Conservation (phyloP, 2,113 vertebrate genomes). For the Erinaceus europaeus region DNA sequence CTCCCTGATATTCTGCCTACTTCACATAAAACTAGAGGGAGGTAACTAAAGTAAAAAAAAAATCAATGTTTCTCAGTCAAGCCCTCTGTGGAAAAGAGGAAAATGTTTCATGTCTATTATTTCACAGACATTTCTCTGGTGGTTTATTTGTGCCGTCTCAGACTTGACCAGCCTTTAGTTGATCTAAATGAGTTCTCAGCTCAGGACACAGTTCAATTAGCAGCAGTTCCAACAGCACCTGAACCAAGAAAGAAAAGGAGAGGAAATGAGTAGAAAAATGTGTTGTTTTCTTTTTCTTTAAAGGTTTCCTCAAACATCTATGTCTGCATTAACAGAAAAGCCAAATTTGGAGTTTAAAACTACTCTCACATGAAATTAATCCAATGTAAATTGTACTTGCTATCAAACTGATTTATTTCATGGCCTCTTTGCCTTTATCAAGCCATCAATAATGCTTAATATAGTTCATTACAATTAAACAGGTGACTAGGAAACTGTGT, state of each 20-base stretch:
- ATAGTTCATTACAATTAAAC: background rate
- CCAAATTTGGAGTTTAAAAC: background rate
- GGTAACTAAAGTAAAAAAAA: constrained; percentile 75
- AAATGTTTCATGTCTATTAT: constrained; percentile 84
- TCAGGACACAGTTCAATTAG: constrained; percentile 95
- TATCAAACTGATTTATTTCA: background rate
- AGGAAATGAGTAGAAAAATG: background rate
- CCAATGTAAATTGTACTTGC: background rate
- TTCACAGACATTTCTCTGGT: constrained; percentile 85
- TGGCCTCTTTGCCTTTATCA: background rate
- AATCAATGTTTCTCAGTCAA: constrained; percentile 72
- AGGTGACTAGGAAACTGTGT: background rate
- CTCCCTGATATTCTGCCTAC: constrained; percentile 70
- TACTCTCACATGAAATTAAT: background rate
- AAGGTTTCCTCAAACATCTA: background rate
- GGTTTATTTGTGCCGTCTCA: constrained; percentile 80
- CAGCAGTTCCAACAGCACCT: constrained; percentile 96
- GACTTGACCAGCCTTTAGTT: constrained; percentile 81
- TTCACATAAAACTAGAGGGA: constrained; percentile 77
- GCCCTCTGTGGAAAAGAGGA: constrained; percentile 88
- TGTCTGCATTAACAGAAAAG: background rate
- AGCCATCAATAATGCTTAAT: background rate
- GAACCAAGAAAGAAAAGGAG: constrained; percentile 20
- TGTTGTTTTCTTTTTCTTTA: background rate
- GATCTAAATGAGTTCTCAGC: constrained; percentile 88